Evolutionary conservation across 1,140 invertebrate species (phyloP).

Genomic region (Ruditapes philippinarum): DNA sequence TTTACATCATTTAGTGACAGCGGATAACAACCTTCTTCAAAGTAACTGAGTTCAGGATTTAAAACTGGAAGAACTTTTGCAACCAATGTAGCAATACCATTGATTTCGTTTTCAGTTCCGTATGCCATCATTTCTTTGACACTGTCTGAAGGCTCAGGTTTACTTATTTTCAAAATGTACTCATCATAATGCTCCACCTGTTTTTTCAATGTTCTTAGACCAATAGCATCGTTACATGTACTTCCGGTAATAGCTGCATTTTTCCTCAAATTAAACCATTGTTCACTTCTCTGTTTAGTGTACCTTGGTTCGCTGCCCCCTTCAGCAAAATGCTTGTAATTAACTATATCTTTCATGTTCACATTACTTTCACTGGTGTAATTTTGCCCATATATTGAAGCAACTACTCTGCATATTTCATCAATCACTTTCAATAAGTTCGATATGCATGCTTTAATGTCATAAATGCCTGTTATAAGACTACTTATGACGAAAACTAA

Average conservation of each 20-base stretch:
- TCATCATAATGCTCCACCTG: slow-evolving; percentile 3
- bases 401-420: neutral
- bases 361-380: too few relatives aligned
- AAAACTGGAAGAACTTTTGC: slow-evolving; percentile 39
- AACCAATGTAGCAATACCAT: slow-evolving; percentile 45
- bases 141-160: neutral
- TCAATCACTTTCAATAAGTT: neutral
- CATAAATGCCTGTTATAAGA: neutral
- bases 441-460: neutral
- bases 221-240: slow-evolving; percentile 35
- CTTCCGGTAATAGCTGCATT: slow-evolving; percentile 44
- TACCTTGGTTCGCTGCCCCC: too few relatives aligned
- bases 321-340: too few relatives aligned
- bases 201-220: slow-evolving; percentile 15
- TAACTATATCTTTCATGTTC: too few relatives aligned
- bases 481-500: neutral
- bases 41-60: neutral
- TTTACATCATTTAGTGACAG: neutral
- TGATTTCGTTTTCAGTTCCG: slow-evolving; percentile 46
- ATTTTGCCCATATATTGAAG: too few relatives aligned
- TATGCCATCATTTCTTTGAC: slow-evolving; percentile 30
- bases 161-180: neutral
- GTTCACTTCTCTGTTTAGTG: neutral
- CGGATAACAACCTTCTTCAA: slow-evolving; percentile 61
- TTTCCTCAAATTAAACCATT: slow-evolving; percentile 34